Evolutionary conservation across 2,113 vertebrate species (phyloP).

Genomic region (sheep (Ovis aries)): ARS-UI_Ramb_v3.0 NC_056063.1:42121501-42122000

Average conservation of each 20-base stretch:
- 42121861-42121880: not conserved
- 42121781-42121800: not conserved
- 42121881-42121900: not conserved
- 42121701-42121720: no score
- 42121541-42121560: not conserved
- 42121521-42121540: not conserved
- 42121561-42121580: not conserved
- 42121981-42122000: not conserved
- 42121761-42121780: no score
- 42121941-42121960: not conserved
- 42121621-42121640: no score
- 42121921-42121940: not conserved
- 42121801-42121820: not conserved
- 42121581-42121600: no score
- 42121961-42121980: not conserved
- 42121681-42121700: no score
- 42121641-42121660: no score
- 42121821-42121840: not conserved
- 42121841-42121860: not conserved
- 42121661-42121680: no score
- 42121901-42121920: not conserved
- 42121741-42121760: no score
- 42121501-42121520: not conserved
- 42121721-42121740: no score
- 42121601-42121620: no score